These are phyloP conservation scores for Alca torda DNA, from an alignment of 2,797 vertebrate genomes.

Conservation along the genomic window DNA sequence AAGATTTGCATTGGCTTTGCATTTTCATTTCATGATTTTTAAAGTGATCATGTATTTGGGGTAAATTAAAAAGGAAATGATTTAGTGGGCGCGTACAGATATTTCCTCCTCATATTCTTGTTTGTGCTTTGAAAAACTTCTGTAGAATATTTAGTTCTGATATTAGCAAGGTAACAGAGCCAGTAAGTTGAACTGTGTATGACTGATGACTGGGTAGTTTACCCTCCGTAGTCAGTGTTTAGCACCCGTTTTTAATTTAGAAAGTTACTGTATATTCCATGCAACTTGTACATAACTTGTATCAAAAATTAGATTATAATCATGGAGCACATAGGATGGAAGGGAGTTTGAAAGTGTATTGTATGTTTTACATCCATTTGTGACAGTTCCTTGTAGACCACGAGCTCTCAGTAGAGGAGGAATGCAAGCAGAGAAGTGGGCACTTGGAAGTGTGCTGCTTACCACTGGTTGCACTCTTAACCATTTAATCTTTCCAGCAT, in stretches of 20 bases:
- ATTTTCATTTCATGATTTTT: constrained; percentile 30
- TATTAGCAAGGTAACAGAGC: not conserved
- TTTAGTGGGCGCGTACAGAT: not conserved
- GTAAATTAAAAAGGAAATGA: not conserved
- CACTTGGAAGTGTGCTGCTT: not conserved
- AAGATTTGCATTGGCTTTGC: constrained; percentile 20
- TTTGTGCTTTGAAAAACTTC: not conserved
- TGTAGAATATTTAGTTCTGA: not conserved
- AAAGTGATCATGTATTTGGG: not conserved
- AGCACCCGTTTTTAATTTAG: not conserved
- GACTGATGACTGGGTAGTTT: not conserved
- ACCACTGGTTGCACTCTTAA: not conserved
- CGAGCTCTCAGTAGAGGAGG: not conserved
- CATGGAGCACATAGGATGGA: not conserved
- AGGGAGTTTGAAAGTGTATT: not conserved
- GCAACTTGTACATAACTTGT: not conserved
- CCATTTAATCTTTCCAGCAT: not conserved
- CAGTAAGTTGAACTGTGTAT: not conserved
- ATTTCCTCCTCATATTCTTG: not conserved
- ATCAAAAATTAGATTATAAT: not conserved
- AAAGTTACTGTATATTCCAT: not conserved
- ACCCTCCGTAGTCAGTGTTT: not conserved
- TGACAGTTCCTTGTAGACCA: not conserved
- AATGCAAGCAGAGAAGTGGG: not conserved
- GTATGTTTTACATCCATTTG: not conserved